Base-by-base conservation (phyloP, 2,888 invertebrate species). In the Thereva unica region DNA sequence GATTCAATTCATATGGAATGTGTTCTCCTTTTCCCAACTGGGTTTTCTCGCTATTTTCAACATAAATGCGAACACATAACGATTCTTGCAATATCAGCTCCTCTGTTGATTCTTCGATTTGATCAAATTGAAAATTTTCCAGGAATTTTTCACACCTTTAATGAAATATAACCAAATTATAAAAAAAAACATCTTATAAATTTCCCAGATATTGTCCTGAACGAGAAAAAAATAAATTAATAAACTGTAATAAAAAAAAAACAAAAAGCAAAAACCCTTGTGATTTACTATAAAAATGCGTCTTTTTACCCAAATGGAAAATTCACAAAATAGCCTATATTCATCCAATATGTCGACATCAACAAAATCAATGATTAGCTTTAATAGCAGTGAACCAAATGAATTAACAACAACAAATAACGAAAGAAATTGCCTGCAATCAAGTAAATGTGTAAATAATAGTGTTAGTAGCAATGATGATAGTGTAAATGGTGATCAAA, bases 381-480 rank as follows among this genome's bases (percentile, higher is more conserved):
- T 57, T 35, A 66, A 63, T 41, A 68, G 66, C 34, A 64, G 42
- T 59, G 50, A 68, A 78, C 77, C 57, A 77, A 73, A 74, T 35
- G 74, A 67, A 68, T 68, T 70, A 56, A 68, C 63, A 41, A 66
- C 45, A 38, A 12, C 10, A 12, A 64, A 38, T 54, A 35, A 44
- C 54, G 64, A 54, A 35, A 63, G 68, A 47, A 44, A 67, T 10
- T 68, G 66, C 8, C 66, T 67, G 37, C 67, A 68, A 8, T 54
- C 68, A 50, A 67, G 67, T 12, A 10, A 67, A 42, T 45, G 54
- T 45, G 40, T 7, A 12, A 56, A 52, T 47, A 34, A 53, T 8
- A 44, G 45, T 37, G 34, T 56, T 9, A 9, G 34, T 23, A 35
- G 10, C 6, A 42, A 40, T 10, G 40, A 37, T n/a, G 45, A 50